phyloP scores from a whole-genome alignment of 2,113 vertebrate species.

The Tauraco erythrolophus region DNA sequence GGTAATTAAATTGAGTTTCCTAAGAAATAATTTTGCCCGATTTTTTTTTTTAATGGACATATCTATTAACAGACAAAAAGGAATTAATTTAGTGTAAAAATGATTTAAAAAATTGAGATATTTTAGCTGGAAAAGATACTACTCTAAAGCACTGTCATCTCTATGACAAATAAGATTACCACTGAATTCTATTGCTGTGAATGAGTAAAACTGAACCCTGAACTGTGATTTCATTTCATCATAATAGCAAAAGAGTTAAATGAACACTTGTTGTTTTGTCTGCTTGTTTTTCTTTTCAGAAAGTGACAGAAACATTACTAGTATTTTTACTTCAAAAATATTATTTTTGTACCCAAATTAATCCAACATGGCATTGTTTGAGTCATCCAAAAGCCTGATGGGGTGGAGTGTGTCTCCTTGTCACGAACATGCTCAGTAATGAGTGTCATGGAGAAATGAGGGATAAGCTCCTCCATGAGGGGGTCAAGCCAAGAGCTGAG shows the following conservation, averaged over 20 bases:
- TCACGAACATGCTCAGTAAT: fast-evolving
- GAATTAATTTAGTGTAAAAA: neutral
- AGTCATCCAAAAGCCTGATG: neutral
- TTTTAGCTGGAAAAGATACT: neutral
- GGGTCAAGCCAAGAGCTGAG: fast-evolving
- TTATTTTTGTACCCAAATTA: neutral
- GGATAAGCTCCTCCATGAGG: neutral
- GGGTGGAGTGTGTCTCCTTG: neutral
- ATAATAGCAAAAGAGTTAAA: neutral
- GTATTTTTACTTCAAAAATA: neutral
- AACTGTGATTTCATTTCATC: neutral
- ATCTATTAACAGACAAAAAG: neutral
- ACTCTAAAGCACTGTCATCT: neutral
- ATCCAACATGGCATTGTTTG: neutral
- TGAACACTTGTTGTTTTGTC: neutral
- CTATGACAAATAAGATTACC: neutral
- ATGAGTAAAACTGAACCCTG: neutral
- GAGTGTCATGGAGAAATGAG: neutral
- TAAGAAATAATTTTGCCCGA: neutral
- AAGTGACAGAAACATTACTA: neutral
- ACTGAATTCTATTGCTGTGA: neutral
- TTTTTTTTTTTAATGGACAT: neutral
- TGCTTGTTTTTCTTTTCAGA: neutral
- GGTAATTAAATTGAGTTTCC: neutral
- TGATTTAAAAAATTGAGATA: neutral